Evolutionary conservation across 2,797 vertebrate genomes (phyloP).

Genomic region (Dryobates pubescens): DNA sequence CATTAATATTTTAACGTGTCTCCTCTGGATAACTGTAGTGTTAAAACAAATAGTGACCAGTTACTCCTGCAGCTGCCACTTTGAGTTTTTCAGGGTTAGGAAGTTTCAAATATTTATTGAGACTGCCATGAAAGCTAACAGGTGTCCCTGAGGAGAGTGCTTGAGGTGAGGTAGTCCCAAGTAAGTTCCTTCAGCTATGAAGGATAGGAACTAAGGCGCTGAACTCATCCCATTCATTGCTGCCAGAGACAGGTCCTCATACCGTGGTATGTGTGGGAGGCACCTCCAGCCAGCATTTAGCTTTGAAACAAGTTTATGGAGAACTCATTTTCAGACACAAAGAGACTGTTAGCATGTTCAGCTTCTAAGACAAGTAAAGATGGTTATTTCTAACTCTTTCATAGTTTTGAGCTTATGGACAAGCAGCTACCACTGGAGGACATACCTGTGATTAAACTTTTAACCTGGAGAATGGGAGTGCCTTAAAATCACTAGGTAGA

Average conservation of each 20-base stretch:
- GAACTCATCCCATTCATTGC: not conserved
- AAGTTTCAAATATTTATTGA: conserved; percentile 16
- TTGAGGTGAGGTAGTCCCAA: not conserved
- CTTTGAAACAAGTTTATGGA: not conserved
- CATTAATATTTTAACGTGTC: conserved; percentile 36
- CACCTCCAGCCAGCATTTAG: not conserved
- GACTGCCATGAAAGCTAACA: not conserved
- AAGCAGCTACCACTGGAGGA: not conserved
- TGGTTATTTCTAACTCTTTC: not conserved
- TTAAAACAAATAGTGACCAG: conserved; percentile 12
- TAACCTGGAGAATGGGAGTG: not conserved
- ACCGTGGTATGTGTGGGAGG: not conserved
- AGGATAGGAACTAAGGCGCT: not conserved
- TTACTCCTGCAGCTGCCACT: conserved; percentile 17
- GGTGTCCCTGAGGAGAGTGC: not conserved
- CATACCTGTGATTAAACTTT: not conserved
- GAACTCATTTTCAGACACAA: not conserved
- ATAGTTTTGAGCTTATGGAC: not conserved
- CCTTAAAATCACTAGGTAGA: not conserved
- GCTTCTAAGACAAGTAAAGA: not conserved
- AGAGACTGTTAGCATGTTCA: not conserved
- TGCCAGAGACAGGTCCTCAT: not conserved
- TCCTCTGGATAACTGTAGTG: not conserved
- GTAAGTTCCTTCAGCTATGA: not conserved
- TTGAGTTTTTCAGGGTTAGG: conserved; percentile 5